Evolutionary conservation across 2,888 invertebrate species (phyloP).

Genomic region (Clostera curtula): DNA sequence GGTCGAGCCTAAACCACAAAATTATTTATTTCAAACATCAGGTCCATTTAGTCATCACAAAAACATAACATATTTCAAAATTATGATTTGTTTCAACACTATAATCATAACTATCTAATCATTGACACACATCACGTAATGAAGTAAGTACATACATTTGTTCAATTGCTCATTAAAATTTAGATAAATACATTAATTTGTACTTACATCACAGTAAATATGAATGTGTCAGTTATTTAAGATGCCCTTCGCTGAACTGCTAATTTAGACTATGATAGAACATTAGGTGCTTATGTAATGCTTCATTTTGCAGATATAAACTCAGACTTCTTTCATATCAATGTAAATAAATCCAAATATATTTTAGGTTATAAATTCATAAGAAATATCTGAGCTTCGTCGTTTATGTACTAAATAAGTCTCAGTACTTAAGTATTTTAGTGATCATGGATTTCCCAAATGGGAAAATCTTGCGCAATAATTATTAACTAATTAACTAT

Average conservation of each 20-base stretch:
- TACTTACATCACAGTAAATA: constrained; percentile 22
- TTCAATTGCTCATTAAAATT: constrained; percentile 27
- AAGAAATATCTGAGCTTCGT: constrained; percentile 73
- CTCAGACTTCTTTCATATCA: constrained; percentile 64
- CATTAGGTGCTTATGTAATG: constrained; percentile 52
- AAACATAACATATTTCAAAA: too few relatives aligned
- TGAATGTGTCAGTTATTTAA: constrained; percentile 21
- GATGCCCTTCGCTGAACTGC: constrained; percentile 25
- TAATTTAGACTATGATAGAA: constrained; percentile 30
- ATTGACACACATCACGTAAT: constrained; percentile 17
- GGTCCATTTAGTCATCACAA: too few relatives aligned
- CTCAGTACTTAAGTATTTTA: constrained; percentile 61
- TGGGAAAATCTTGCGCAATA: constrained; percentile 67
- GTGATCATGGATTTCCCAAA: constrained; percentile 48
- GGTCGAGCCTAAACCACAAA: too few relatives aligned
- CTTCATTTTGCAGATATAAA: constrained; percentile 49
- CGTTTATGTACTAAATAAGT: constrained; percentile 62
- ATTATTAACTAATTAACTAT: constrained; percentile 69
- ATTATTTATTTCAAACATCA: too few relatives aligned
- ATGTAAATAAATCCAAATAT: constrained; percentile 61
- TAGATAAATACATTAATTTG: constrained; percentile 20
- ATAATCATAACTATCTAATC: too few relatives aligned
- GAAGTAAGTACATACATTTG: constrained; percentile 22
- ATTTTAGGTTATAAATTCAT: constrained; percentile 55
- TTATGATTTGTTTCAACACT: too few relatives aligned